Evolutionary conservation across 2,797 vertebrate genomes (phyloP), one percentile per base, ranked within the genome.

Genomic region (Melanogrammus aeglefinus): DNA sequence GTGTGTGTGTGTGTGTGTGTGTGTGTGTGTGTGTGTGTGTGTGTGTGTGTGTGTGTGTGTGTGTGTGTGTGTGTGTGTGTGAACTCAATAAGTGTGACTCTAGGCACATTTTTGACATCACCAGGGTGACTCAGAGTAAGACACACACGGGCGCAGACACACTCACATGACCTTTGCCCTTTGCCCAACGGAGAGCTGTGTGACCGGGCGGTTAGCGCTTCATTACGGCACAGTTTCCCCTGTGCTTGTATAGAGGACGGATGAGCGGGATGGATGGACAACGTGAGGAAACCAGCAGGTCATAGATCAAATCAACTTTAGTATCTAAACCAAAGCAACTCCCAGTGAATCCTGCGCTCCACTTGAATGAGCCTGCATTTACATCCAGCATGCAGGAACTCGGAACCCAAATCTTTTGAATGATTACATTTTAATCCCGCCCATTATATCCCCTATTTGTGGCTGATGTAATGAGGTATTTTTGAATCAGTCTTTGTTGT

Each of bases 191-290:
- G 72, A 76, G 75, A 31, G 66, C 80, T 78, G 9, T 85, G 85
- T 84, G 84, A 89, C 80, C 63, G 13, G 31, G 35, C 71, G 36
- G 74, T 79, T 79, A 79, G 77, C 77, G 75, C 88, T 81, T 79
- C 80, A 86, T 86, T 75, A 27, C 75, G 2, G 79, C 72, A 4
- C 33, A 82, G 78, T 84, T 82, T 84, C 84, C 82, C 79, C 78
- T 79, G 31, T 63, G 57, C 57, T 24, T 24, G 63, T 72, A 14
- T 41, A 21, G 29, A 21, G 9, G 38, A 10, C 5, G 13, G 73
- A 69, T 38, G 51, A 76, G 36, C 16, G 73, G 7, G 38, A 35
- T n/a, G 75, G 66, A 76, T 13, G 57, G 51, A 66, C 9, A 51
- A 75, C 16, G 36, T 12, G 69, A 21, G 27, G 31, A 33, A 29